Base-by-base conservation (phyloP, 2,113 vertebrate genomes). In the Grus americana region DNA sequence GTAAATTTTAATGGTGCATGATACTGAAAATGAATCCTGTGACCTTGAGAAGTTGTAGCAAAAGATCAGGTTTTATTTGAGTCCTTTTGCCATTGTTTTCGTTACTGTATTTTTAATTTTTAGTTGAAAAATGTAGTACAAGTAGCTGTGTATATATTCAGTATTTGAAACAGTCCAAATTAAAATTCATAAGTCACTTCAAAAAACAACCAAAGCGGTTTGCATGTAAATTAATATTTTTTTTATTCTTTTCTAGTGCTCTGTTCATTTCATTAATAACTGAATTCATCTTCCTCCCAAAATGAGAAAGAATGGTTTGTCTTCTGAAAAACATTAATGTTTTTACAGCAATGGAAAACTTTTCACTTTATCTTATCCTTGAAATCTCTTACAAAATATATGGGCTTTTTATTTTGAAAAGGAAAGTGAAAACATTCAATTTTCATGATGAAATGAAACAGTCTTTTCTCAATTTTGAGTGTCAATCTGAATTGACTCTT, bases 1-100 rank as follows among this genome's bases (percentile, higher is more conserved):
- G 94, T 97, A 95, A 93, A 94, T 97, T 63, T 96, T 97, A 97
- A 95, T 95, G 76, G 63, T 95, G 71, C 95, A 32, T 97, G 68
- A 79, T 97, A 90, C 82, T 97, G 80, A 97, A 97, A 96, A 95
- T 90, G 70, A 94, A 94, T 93, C 75, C 65, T 59, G 67, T 95
- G 75, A 92, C 88, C 93, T 97, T 61, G 92, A 78, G 96, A 86
- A 86, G 88, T 44, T 97, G 61, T 85, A 92, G 62, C 81, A 72
- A 88, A 93, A 79, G 72, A 92, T 95, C 95, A 54, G 23, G 72
- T 96, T 97, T 97, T 94, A 97, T 93, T 96, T 90, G 92, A 92
- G 85, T 89, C 70, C 63, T 74, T 93, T 91, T 92, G 58, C 68
- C 46, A 22, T 92, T 95, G 86, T 75, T 96, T 86, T 93, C 79